Evolutionary conservation across 2,113 vertebrate genomes (phyloP), one percentile per base, ranked within the genome.

Genomic region (Hystrix brachyura): DNA sequence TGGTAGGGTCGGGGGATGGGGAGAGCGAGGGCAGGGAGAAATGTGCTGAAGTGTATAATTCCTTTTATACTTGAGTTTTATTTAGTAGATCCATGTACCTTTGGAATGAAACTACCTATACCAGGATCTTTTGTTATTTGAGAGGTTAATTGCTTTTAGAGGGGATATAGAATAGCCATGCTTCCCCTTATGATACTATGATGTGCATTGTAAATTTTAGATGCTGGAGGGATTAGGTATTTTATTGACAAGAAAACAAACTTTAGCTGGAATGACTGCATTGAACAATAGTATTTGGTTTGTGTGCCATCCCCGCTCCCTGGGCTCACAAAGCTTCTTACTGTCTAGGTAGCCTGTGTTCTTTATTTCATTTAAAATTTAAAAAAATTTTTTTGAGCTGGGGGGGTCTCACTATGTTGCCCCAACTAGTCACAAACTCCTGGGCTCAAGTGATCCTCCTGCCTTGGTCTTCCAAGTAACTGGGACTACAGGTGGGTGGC

Each of bases 1-100:
- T 80, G 55, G 13, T 53, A 79, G 23, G 57, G 53, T 23, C 29
- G n/a, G 51, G 64, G 29, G 71, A 92, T 82, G 21, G 53, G 81
- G 76, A 78, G 65, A 78, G 48, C 25, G 27, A 25, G 34, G 18
- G 18, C 23, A 71, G 18, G 82, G 17, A 3, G 15, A 7, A 76
- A 29, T 12, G 55, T 29, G 82, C 15, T 80, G 89, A 85, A 72
- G 23, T 76, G 10, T 43, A 21, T 64, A 59, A 57, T 93, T 91
- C n/a, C 84, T 89, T 90, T 88, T 62, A 59, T 88, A 57, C 57
- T 62, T 93, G 38, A 86, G 83, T 79, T 95, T 93, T 55, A 38
- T 84, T n/a, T 71, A 53, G 23, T 78, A 48, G n/a, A 51, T 53
- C 82, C 72, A 23, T 59, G 53, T 34, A 13, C 9, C 38, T 71